Evolutionary conservation across 2,888 invertebrate genomes (phyloP).

Genomic region (Ditula angustiorana): DNA sequence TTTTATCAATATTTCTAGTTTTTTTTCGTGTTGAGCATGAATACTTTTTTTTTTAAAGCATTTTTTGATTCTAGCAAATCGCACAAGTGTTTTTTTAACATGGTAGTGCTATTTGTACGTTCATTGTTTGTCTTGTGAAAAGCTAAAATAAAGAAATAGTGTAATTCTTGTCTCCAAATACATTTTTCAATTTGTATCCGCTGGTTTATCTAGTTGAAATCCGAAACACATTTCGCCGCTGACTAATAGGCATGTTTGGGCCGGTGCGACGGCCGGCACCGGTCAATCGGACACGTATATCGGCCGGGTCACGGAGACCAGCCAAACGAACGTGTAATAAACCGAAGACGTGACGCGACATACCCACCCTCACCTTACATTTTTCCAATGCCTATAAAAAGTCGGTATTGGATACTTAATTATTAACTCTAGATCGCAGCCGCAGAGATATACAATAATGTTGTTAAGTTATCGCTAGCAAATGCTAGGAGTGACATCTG

Average conservation of each 20-base stretch:
- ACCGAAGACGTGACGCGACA: slow-evolving; percentile 76
- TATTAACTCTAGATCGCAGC: slow-evolving; percentile 15
- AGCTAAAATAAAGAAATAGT: no score
- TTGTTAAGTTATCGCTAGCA: neutral
- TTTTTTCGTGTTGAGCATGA: no score
- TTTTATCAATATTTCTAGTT: no score
- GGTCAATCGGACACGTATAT: slow-evolving; percentile 72
- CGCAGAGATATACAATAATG: neutral
- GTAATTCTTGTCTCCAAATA: neutral
- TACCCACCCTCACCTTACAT: slow-evolving; percentile 41
- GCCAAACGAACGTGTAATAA: slow-evolving; percentile 77
- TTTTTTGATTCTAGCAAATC: no score
- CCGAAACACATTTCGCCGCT: slow-evolving; percentile 22
- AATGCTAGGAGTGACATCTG: neutral
- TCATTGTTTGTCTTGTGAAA: no score
- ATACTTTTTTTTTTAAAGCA: no score
- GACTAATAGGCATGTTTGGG: slow-evolving; percentile 36
- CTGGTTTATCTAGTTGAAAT: slow-evolving; percentile 11
- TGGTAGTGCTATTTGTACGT: no score
- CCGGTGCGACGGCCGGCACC: slow-evolving; percentile 47
- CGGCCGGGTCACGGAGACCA: slow-evolving; percentile 63
- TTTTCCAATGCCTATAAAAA: slow-evolving; percentile 33
- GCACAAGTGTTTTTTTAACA: no score
- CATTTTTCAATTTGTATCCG: neutral
- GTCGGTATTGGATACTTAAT: slow-evolving; percentile 15